Evolutionary conservation across 2,113 vertebrate genomes (phyloP).

Genomic region (Rattus norvegicus): DNA sequence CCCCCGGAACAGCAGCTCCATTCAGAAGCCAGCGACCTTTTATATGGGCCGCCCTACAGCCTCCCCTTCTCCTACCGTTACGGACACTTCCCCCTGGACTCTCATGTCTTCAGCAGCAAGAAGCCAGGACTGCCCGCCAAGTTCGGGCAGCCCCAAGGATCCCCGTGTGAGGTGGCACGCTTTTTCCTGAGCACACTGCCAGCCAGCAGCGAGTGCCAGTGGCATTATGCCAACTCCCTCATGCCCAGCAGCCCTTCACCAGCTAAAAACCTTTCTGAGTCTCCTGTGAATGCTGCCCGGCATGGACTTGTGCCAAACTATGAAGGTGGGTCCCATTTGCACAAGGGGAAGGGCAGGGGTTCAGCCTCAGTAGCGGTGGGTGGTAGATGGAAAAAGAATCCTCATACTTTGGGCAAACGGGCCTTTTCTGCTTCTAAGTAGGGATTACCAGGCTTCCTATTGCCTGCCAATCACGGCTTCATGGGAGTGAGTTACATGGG

Average conservation of each 20-base stretch:
- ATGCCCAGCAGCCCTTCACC: slow-evolving; percentile 83
- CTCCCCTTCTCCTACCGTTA: slow-evolving; percentile 91
- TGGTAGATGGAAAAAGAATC: background rate
- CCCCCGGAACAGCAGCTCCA: slow-evolving; percentile 88
- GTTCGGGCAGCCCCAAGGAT: slow-evolving; percentile 85
- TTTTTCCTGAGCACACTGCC: slow-evolving; percentile 90
- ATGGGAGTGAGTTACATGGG: accelerated
- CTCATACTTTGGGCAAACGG: background rate
- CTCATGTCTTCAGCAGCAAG: slow-evolving; percentile 87
- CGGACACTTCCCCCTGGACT: slow-evolving; percentile 87
- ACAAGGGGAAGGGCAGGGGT: accelerated
- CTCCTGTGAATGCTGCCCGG: slow-evolving; percentile 81
- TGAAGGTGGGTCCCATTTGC: slow-evolving; percentile 87
- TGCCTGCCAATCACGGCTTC: background rate
- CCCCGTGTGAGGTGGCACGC: slow-evolving; percentile 88
- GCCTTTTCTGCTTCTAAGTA: background rate
- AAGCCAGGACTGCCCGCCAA: slow-evolving; percentile 86
- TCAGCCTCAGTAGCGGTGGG: accelerated
- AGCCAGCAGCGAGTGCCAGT: slow-evolving; percentile 88
- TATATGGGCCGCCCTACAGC: slow-evolving; percentile 87
- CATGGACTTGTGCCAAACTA: slow-evolving; percentile 86
- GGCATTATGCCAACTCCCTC: slow-evolving; percentile 88
- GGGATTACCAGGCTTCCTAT: accelerated
- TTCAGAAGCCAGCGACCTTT: slow-evolving; percentile 86
- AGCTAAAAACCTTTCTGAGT: slow-evolving; percentile 84